Percentiles rank a stretch among this genome's conserved stretches.
These are phyloP conservation scores for Lepidocyrtoides sp. DNA, from an alignment of 2,888 invertebrate genomes.

Conservation along the genomic window DNA sequence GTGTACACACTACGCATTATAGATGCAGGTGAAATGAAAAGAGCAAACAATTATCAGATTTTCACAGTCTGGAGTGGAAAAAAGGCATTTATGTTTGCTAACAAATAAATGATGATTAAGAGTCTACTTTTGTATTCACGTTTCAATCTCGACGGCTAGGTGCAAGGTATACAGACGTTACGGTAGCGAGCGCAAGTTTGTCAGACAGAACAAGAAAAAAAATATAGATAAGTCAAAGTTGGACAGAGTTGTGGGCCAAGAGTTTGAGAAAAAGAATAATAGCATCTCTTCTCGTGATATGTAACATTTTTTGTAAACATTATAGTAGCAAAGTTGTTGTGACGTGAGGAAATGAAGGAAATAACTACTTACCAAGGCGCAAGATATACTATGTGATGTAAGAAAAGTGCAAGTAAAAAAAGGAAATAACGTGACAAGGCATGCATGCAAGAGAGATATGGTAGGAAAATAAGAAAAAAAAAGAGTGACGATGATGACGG, in stretches of 20 bases:
- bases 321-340: conserved; percentile 1
- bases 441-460: conserved; percentile 44
- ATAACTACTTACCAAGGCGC: conserved; percentile 36
- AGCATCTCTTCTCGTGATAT: conserved; percentile 18
- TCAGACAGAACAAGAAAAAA: not conserved
- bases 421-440: conserved; percentile 63
- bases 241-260: conserved; percentile 32
- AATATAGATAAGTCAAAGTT: not conserved
- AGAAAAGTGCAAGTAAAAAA: conserved; percentile 48
- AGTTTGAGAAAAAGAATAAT: conserved; percentile 27
- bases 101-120: conserved; percentile 14
- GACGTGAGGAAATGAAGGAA: conserved; percentile 70
- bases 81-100: conserved; percentile 3
- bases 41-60: conserved; percentile 13
- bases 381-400: conserved; percentile 52
- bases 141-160: too few species aligned
- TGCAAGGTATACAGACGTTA: too few species aligned
- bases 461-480: not conserved
- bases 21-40: not conserved
- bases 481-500: not conserved
- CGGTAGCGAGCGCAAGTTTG: not conserved
- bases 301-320: conserved; percentile 31
- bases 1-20: too few species aligned
- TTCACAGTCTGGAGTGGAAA: not conserved
- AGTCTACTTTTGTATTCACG: too few species aligned